Conservation (phyloP, 2,888 invertebrate species). For the Caenorhabditis sulstoni region DNA sequence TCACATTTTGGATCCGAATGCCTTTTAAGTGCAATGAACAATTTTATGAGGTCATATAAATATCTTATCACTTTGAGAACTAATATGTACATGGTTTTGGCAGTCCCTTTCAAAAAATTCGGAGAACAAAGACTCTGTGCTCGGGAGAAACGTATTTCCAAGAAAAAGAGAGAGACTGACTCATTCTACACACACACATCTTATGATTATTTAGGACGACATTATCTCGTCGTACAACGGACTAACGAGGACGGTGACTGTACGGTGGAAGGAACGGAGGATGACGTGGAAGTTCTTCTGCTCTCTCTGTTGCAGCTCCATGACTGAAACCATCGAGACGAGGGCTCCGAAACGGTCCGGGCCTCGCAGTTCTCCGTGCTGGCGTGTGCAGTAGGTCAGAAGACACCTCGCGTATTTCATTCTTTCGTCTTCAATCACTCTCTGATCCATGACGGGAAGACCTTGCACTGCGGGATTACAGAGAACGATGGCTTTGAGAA, state of each 20-base stretch:
- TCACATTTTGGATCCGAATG: too few relatives aligned
- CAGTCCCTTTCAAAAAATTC: neutral
- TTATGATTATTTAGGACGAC: neutral
- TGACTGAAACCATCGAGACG: constrained; percentile 25
- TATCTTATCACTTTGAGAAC: neutral
- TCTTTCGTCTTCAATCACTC: constrained; percentile 5
- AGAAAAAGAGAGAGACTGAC: neutral
- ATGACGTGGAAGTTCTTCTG: constrained; percentile 27
- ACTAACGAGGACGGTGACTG: constrained; percentile 5
- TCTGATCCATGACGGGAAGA: constrained; percentile 13
- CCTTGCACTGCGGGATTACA: constrained; percentile 17
- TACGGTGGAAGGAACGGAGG: constrained; percentile 14
- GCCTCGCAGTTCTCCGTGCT: constrained; percentile 23
- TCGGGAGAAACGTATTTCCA: neutral
- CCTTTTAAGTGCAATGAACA: too few relatives aligned
- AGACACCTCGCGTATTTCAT: constrained; percentile 14
- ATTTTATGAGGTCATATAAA: too few relatives aligned
- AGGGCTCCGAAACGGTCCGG: constrained; percentile 17
- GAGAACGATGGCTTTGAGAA: constrained; percentile 27
- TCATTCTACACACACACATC: neutral
- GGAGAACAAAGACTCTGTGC: neutral
- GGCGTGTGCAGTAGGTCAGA: constrained; percentile 16
- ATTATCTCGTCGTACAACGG: constrained; percentile 46
- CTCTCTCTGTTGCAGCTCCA: constrained; percentile 27
- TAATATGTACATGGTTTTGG: neutral